Evolutionary conservation across 2,888 invertebrate species (phyloP).

Genomic region (Cephonodes hylas): DNA sequence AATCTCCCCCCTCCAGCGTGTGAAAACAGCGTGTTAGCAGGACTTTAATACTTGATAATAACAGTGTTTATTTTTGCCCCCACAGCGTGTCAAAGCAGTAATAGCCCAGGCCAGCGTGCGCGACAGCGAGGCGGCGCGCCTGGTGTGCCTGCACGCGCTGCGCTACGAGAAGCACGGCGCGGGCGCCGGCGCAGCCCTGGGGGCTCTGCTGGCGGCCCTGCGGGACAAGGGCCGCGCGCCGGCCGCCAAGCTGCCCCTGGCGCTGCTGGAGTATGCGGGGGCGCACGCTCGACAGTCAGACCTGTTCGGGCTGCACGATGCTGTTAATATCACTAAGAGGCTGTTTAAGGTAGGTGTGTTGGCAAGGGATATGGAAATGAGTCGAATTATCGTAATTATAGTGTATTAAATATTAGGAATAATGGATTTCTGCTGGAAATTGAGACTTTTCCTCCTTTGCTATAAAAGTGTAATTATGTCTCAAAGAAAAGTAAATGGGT

Average conservation of each 20-base stretch:
- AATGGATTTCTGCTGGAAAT: no score
- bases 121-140: slow-evolving; percentile 90
- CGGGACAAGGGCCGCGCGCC: slow-evolving; percentile 84
- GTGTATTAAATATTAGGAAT: no score
- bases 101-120: slow-evolving; percentile 87
- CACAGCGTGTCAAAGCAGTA: slow-evolving; percentile 88
- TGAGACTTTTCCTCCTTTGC: no score
- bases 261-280: slow-evolving; percentile 92
- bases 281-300: slow-evolving; percentile 90
- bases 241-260: slow-evolving; percentile 60
- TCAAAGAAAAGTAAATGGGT: no score
- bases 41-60: no score
- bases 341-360: slow-evolving; percentile 89
- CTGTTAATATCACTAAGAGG: slow-evolving; percentile 94
- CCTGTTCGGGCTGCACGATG: slow-evolving; percentile 91
- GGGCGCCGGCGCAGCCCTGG: slow-evolving; percentile 86
- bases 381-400: no score
- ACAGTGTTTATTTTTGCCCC: no score
- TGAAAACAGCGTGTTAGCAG: no score
- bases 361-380: no score
- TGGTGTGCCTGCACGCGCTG: slow-evolving; percentile 96
- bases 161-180: slow-evolving; percentile 91
- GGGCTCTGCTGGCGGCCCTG: slow-evolving; percentile 87
- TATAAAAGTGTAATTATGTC: no score
- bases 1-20: no score